These are phyloP conservation scores for Crotalus adamanteus DNA, from an alignment of 2,797 vertebrate genomes.

Conservation along the genomic window DNA sequence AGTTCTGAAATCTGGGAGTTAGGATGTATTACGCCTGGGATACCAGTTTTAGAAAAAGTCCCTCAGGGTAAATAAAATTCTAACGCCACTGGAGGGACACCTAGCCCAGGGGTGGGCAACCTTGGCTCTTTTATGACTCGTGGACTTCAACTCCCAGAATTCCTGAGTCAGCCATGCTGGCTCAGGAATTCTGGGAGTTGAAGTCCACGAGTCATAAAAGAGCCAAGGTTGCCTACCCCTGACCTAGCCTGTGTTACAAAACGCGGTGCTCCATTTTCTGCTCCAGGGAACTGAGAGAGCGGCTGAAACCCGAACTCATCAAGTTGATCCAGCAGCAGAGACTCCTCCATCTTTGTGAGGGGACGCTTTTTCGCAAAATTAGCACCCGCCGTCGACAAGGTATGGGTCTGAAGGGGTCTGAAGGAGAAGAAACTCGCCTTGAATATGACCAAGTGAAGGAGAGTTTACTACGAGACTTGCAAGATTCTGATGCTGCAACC, in stretches of 20 bases:
- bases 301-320: constrained; percentile 90
- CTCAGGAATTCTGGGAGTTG: too few species aligned
- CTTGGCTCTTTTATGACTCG: too few species aligned
- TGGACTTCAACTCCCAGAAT: too few species aligned
- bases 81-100: not conserved
- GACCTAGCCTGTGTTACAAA: not conserved
- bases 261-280: not conserved
- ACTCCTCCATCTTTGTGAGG: constrained; percentile 88
- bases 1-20: not conserved
- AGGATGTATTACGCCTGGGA: not conserved
- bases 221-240: too few species aligned
- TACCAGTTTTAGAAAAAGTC: not conserved
- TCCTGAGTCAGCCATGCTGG: too few species aligned
- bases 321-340: constrained; percentile 93
- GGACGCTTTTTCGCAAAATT: constrained; percentile 93
- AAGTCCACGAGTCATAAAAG: too few species aligned
- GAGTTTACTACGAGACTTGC: not conserved
- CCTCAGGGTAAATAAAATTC: not conserved
- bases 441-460: not conserved
- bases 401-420: constrained; percentile 52
- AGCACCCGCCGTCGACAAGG: constrained; percentile 93
- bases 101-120: not conserved
- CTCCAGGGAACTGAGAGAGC: constrained; percentile 87
- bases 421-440: not conserved
- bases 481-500: not conserved